Conservation (phyloP, 2,113 vertebrate species). For the Pachyramphus minor region DNA sequence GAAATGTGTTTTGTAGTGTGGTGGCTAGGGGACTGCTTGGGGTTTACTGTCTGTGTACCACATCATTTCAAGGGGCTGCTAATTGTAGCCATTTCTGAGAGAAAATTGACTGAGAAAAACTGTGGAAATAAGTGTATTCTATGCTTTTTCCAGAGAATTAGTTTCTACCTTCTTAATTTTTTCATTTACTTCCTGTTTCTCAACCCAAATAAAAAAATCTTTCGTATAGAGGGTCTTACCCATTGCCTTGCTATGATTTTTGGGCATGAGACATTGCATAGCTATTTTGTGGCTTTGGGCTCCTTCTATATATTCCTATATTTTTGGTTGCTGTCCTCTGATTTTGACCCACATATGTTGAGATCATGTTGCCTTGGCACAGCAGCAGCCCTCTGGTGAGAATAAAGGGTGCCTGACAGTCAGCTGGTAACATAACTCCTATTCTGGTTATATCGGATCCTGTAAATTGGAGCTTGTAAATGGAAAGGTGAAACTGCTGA, state of each 20-base stretch:
- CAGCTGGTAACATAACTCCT: not conserved
- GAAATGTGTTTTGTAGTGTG: not conserved
- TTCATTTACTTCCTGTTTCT: not conserved
- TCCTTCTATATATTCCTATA: not conserved
- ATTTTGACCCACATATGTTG: fast-evolving
- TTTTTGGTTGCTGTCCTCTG: not conserved
- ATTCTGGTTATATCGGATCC: fast-evolving
- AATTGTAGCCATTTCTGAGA: not conserved
- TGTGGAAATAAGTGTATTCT: not conserved
- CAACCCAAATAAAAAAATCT: not conserved
- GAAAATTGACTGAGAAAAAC: not conserved
- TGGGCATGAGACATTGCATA: too few relatives aligned
- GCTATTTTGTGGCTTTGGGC: not conserved
- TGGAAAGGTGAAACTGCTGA: not conserved
- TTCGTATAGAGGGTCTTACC: not conserved
- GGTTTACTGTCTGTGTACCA: not conserved
- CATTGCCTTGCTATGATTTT: not conserved
- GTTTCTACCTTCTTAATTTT: not conserved
- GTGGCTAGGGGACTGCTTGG: not conserved
- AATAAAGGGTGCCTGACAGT: fast-evolving
- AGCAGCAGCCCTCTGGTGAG: not conserved
- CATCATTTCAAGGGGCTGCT: not conserved
- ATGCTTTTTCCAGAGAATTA: not conserved
- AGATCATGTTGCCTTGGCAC: fast-evolving
- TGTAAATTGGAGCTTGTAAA: fast-evolving